Evolutionary conservation across 2,113 vertebrate species (phyloP).

Genomic region (Peromyscus leucopus): DNA sequence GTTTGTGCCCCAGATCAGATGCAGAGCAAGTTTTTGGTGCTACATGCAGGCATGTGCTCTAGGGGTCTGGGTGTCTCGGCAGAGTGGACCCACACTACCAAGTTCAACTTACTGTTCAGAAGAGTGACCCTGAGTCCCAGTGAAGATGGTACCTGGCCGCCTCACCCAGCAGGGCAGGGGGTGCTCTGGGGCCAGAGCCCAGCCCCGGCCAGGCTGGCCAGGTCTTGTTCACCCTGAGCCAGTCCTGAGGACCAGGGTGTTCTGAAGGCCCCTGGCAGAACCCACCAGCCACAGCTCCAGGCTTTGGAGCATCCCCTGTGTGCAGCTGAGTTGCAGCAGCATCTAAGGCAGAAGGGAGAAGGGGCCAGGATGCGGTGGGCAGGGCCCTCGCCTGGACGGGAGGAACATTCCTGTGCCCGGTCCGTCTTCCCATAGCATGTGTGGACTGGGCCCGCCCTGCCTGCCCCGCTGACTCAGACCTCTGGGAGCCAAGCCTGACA

Average conservation of each 20-base stretch:
- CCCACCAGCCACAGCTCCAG: background rate
- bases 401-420: conserved; percentile 69
- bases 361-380: conserved; percentile 41
- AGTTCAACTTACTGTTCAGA: background rate
- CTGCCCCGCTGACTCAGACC: conserved; percentile 75
- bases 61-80: background rate
- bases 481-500: conserved; percentile 39
- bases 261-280: conserved; percentile 53
- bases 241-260: background rate
- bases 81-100: background rate
- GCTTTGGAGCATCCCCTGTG: background rate
- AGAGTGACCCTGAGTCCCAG: background rate
- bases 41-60: background rate
- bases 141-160: background rate
- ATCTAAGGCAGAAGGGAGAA: background rate
- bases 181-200: background rate
- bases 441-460: conserved; percentile 62
- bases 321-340: background rate
- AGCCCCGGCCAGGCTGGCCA: background rate
- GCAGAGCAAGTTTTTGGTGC: background rate
- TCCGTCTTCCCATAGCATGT: conserved; percentile 55
- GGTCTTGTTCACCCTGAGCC: background rate
- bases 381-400: conserved; percentile 50
- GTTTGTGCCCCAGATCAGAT: background rate
- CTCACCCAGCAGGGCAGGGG: background rate